A percentile compares a stretch with the other conserved stretches of the same genome.
phyloP scores from a whole-genome alignment of 2,888 invertebrate species.

The Trissolcus japonicus region DNA sequence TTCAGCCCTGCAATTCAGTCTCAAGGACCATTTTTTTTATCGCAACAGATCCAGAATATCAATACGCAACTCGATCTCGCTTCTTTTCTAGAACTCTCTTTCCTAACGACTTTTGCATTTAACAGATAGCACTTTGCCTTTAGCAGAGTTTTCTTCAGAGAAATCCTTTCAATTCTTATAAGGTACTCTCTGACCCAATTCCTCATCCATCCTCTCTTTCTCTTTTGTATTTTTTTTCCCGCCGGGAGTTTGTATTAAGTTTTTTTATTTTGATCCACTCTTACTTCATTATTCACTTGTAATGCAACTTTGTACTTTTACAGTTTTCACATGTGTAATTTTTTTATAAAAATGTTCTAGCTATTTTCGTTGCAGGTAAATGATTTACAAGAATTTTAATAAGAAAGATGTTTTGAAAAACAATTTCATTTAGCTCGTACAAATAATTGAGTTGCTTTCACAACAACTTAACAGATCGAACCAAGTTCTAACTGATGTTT shows the following conservation, averaged over 20 bases:
- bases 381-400: background rate
- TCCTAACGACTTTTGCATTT: constrained; percentile 7
- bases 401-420: background rate
- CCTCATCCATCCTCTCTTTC: constrained; percentile 29
- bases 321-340: background rate
- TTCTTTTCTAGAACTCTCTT: too few relatives aligned
- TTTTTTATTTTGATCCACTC: too few relatives aligned
- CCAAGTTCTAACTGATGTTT: constrained; percentile 2
- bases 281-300: too few relatives aligned
- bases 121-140: constrained; percentile 22
- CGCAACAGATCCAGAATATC: too few relatives aligned
- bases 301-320: background rate
- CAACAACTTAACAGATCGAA: background rate
- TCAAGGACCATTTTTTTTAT: too few relatives aligned
- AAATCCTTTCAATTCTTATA: constrained; percentile 26
- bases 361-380: background rate
- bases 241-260: background rate
- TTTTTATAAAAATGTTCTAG: background rate
- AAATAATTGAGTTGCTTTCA: too few relatives aligned
- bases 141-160: constrained; percentile 20
- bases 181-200: constrained; percentile 37
- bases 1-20: too few relatives aligned
- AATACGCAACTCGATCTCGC: too few relatives aligned
- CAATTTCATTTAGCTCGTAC: background rate
- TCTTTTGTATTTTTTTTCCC: constrained; percentile 15